Percentiles rank a stretch among this genome's conserved stretches.
phyloP scores from a whole-genome alignment of 1,140 invertebrate species.

The Manduca sexta region DNA sequence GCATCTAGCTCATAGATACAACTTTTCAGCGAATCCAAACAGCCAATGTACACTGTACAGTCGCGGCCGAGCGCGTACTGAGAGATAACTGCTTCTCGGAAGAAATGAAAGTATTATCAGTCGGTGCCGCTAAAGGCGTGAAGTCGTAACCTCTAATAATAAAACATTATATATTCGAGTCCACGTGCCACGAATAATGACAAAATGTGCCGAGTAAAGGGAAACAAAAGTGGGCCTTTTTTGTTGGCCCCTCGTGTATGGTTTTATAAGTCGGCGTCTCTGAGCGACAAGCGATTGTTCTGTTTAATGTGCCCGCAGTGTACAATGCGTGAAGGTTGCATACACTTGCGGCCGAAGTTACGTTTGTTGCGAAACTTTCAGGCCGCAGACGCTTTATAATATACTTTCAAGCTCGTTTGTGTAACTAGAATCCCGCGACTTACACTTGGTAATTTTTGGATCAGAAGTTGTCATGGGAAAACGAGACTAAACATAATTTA shows the following conservation, averaged over 20 bases:
- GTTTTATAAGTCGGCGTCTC: conserved; percentile 50
- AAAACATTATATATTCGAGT: conserved; percentile 68
- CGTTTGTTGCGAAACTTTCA: conserved; percentile 1
- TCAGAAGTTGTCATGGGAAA: no score
- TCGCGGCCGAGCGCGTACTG: no score
- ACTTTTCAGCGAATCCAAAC: no score
- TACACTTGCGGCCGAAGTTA: conserved; percentile 1
- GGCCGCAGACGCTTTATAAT: no score
- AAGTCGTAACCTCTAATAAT: conserved; percentile 66
- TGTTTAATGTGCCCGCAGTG: conserved; percentile 25
- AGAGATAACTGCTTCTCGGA: conserved; percentile 42
- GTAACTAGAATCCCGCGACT: no score
- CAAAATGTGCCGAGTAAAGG: conserved; percentile 45
- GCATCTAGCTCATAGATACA: no score
- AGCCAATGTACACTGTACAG: no score
- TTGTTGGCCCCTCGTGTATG: conserved; percentile 30
- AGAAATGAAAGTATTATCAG: conserved; percentile 63
- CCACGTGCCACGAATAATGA: conserved; percentile 66
- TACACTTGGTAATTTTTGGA: no score
- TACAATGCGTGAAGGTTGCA: conserved; percentile 3
- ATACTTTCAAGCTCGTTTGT: no score
- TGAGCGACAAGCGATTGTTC: conserved; percentile 27
- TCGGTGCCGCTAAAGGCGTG: conserved; percentile 53
- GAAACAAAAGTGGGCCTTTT: conserved; percentile 59
- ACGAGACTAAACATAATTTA: no score